Evolutionary conservation across 2,797 vertebrate genomes (phyloP), one percentile per base, ranked within the genome.

Genomic region (Gobio occitaniae): DNA sequence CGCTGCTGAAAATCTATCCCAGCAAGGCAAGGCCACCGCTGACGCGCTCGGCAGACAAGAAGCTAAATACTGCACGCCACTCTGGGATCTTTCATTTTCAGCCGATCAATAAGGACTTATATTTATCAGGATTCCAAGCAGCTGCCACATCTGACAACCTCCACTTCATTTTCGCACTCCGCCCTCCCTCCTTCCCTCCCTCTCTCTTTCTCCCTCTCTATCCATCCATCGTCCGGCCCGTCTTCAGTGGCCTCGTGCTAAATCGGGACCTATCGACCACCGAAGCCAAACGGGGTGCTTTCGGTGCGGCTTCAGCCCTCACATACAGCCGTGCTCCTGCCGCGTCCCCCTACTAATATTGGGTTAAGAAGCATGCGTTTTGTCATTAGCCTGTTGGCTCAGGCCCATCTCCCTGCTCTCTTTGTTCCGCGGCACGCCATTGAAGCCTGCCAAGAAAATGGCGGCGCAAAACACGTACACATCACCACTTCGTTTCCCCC

Each of bases 61-160:
- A 97, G 97, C 97, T 97, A 97, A 99, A 97, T 97, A 97, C 97
- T 96, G 96, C 97, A 96, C 95, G 96, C 96, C 97, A 94, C 97
- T 94, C 93, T 95, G 97, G 97, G 97, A 98, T 98, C 97, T 97
- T 98, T 98, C 97, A 97, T 99, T 99, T 97, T 97, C 97, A 97
- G 96, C 96, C 96, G 97, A 98, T 99, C 98, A 97, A 99, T 99
- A 98, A 95, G 95, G 96, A 97, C 97, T 98, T 98, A 97, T 99
- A 98, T 99, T 98, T 99, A 98, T 99, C 97, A 98, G 96, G 96
- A 97, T 97, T 97, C 96, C 94, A 95, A 97, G 97, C 97, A 97
- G 97, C 97, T 98, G 97, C 97, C 97, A 97, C 96, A 96, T 97
- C 96, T 99, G 98, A 99, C 97, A 97, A 96, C 96, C 97, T 97